Conservation (phyloP, 2,888 invertebrate genomes). For the Tenthredo distinguenda region DNA sequence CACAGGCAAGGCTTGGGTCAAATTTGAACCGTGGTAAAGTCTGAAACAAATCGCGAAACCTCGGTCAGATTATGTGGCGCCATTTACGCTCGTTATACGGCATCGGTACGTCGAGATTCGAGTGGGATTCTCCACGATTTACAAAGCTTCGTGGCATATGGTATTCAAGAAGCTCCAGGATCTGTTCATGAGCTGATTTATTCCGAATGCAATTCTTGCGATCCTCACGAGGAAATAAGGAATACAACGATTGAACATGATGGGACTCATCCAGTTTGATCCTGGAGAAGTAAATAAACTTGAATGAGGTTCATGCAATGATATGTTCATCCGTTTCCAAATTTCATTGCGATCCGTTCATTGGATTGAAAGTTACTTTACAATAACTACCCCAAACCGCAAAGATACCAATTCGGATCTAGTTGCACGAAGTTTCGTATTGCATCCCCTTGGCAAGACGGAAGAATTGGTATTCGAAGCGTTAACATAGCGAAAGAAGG, state of each 20-base stretch:
- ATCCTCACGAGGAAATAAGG: background rate
- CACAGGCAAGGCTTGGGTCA: background rate
- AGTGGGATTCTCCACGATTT: background rate
- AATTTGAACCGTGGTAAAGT: background rate
- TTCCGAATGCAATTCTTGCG: background rate
- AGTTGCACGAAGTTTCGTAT: background rate
- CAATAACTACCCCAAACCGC: too few relatives aligned
- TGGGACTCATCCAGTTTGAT: background rate
- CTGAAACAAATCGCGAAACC: conserved; percentile 28
- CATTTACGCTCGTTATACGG: conserved; percentile 16
- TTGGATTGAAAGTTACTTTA: too few relatives aligned
- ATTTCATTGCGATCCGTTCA: too few relatives aligned
- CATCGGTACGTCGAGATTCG: background rate
- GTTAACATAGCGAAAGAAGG: background rate
- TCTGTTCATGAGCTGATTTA: background rate
- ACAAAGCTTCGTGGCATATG: background rate
- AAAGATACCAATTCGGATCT: too few relatives aligned
- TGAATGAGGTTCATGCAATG: too few relatives aligned
- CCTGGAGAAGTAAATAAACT: background rate
- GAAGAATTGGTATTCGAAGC: background rate
- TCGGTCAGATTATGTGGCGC: background rate
- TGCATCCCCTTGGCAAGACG: background rate
- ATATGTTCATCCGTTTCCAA: too few relatives aligned
- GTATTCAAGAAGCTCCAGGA: background rate
- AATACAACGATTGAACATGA: background rate